phyloP scores from a whole-genome alignment of 2,888 invertebrate genomes.

The Chrysopilus asiliformis region DNA sequence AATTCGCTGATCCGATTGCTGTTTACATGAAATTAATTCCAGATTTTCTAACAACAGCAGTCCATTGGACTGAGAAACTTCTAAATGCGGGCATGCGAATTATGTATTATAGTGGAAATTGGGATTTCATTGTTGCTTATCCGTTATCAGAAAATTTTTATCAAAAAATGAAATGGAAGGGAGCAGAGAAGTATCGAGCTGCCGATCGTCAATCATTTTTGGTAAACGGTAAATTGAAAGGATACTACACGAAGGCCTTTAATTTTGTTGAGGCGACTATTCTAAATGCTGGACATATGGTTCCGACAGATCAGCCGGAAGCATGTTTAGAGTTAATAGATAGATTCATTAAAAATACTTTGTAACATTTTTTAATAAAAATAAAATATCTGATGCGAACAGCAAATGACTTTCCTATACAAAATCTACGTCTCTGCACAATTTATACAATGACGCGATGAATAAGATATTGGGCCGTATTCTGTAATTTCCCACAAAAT shows the following conservation, averaged over 20 bases:
- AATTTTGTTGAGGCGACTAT: slow-evolving; percentile 48
- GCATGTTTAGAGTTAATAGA: slow-evolving; percentile 46
- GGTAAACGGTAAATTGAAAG: slow-evolving; percentile 39
- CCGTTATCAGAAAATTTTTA: slow-evolving; percentile 46
- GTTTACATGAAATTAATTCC: slow-evolving; percentile 40
- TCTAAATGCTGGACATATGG: slow-evolving; percentile 53
- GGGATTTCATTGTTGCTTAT: slow-evolving; percentile 52
- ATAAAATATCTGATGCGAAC: no score
- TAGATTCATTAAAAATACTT: slow-evolving; percentile 38
- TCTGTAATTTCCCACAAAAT: no score
- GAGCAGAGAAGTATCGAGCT: slow-evolving; percentile 37
- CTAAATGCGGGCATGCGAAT: slow-evolving; percentile 39
- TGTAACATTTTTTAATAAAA: no score
- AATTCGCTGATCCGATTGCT: slow-evolving; percentile 39
- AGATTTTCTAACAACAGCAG: slow-evolving; percentile 45
- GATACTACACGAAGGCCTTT: slow-evolving; percentile 43
- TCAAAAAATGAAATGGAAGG: slow-evolving; percentile 37
- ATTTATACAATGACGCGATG: no score
- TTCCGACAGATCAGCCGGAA: slow-evolving; percentile 48
- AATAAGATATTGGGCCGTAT: no score
- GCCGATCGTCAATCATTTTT: slow-evolving; percentile 37
- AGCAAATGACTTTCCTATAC: no score
- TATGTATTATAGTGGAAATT: slow-evolving; percentile 37
- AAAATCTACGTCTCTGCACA: no score
- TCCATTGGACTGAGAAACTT: slow-evolving; percentile 41